Base-by-base conservation (phyloP, 2,888 invertebrate species). In the Arge pagana region DNA sequence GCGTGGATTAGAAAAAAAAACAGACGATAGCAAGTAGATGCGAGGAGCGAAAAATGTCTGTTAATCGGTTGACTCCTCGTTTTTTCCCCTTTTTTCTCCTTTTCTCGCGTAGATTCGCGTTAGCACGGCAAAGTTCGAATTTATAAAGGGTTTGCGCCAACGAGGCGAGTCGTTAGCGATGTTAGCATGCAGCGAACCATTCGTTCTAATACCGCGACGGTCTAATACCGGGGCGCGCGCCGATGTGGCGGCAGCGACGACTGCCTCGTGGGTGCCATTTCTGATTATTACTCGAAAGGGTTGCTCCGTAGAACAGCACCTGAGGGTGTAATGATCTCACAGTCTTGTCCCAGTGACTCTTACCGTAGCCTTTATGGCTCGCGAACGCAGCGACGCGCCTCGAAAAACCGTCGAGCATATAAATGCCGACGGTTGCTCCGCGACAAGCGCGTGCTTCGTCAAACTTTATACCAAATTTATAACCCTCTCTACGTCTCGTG, bases 241-340 rank as follows among this genome's bases (percentile, higher is more conserved):
- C 11, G 1, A 7, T 26, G 40, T 3, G 45, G 23, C 23, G 36
- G 48, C 42, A 45, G 59, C 58, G 59, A 52, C 60, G 59, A 64
- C 65, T 59, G 56, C 62, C 75, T 74, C 75, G 45, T 52, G 75
- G 74, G 75, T 59, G 64, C 68, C 75, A 70, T 75, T 74, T 65
- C 60, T 69, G 71, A 71, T 72, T 75, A 75, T 74, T 74, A 75
- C 71, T 58, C 65, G 66, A 74, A 75, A 74, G 75, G 75, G 75
- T 75, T 75, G 66, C 64, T 54, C 64, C 50, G 58, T 57, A 62
- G 61, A 74, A 75, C 65, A 67, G 68, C 64, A 74, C 74, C 75
- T 73, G 68, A 67, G 75, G 74, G 73, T 72, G 67, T 63, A 68
- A 64, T 45, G 45, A n/a, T n/a, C 33, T 15, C 45, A 15, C 33